Conservation (phyloP, 2,888 invertebrate species). For the Netelia inedita region DNA sequence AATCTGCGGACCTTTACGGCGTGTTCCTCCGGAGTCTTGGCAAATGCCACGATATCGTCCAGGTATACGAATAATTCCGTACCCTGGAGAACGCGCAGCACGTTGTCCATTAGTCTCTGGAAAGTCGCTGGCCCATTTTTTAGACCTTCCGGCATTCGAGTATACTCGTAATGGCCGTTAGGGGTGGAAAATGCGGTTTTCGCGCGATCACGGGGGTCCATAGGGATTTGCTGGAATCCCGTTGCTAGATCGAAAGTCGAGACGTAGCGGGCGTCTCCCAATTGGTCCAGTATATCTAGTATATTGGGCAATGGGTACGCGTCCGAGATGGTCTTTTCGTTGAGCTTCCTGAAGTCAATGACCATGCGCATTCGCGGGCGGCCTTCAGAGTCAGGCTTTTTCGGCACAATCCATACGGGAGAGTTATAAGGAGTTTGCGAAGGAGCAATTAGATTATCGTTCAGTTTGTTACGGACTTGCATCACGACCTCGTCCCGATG, state of each 20-base stretch:
- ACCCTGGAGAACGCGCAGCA: slow-evolving; percentile 31
- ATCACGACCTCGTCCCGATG: too few relatives aligned
- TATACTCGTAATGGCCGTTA: slow-evolving; percentile 45
- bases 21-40: slow-evolving; percentile 54
- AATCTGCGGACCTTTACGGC: slow-evolving; percentile 24
- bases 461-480: too few relatives aligned
- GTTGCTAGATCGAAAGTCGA: background rate
- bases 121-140: slow-evolving; percentile 47
- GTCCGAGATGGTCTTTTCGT: too few relatives aligned
- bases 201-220: background rate
- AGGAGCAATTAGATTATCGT: too few relatives aligned
- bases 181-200: background rate
- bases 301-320: background rate
- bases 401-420: too few relatives aligned
- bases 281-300: background rate
- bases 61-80: slow-evolving; percentile 58
- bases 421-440: too few relatives aligned
- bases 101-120: slow-evolving; percentile 54
- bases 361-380: too few relatives aligned
- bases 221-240: background rate
- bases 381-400: too few relatives aligned
- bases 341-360: too few relatives aligned
- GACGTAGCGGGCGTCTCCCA: background rate
- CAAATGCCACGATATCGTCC: slow-evolving; percentile 65
- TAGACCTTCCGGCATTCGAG: slow-evolving; percentile 44